Percentiles rank a stretch among this genome's conserved stretches.
These are phyloP conservation scores for Gorsachius magnificus DNA, from an alignment of 2,797 vertebrate species.

Conservation along the genomic window DNA sequence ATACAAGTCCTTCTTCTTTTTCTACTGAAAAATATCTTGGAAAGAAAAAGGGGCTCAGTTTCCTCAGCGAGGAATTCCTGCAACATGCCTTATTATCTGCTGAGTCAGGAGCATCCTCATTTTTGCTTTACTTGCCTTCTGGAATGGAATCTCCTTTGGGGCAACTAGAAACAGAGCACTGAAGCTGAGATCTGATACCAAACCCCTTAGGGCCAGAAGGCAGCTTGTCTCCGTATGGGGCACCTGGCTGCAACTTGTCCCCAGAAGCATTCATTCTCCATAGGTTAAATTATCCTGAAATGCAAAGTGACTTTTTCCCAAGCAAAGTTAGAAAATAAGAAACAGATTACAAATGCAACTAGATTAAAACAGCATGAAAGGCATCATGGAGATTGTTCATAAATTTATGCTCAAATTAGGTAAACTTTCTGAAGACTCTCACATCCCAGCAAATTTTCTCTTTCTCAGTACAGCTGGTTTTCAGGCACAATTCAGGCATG, in stretches of 20 bases:
- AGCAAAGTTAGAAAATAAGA: not conserved
- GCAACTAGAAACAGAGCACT: not conserved
- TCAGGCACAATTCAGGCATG: not conserved
- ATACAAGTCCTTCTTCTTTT: not conserved
- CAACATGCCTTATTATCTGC: not conserved
- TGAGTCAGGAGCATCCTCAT: not conserved
- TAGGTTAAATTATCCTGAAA: not conserved
- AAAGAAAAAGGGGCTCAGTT: rapidly evolving
- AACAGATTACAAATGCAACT: not conserved
- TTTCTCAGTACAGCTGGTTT: not conserved
- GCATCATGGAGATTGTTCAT: not conserved
- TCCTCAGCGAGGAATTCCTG: not conserved
- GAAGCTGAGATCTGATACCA: not conserved
- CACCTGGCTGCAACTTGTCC: not conserved
- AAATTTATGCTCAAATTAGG: not conserved
- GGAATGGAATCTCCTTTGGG: not conserved
- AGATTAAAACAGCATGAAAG: not conserved
- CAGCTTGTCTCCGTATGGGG: not conserved
- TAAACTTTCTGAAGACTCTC: not conserved
- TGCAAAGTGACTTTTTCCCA: not conserved
- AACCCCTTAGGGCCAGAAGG: not conserved
- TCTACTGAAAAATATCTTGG: not conserved
- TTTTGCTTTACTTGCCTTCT: not conserved
- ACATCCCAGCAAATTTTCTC: not conserved
- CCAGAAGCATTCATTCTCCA: not conserved